Evolutionary conservation across 1,140 invertebrate genomes (phyloP).

Genomic region (Augochlora pura): DNA sequence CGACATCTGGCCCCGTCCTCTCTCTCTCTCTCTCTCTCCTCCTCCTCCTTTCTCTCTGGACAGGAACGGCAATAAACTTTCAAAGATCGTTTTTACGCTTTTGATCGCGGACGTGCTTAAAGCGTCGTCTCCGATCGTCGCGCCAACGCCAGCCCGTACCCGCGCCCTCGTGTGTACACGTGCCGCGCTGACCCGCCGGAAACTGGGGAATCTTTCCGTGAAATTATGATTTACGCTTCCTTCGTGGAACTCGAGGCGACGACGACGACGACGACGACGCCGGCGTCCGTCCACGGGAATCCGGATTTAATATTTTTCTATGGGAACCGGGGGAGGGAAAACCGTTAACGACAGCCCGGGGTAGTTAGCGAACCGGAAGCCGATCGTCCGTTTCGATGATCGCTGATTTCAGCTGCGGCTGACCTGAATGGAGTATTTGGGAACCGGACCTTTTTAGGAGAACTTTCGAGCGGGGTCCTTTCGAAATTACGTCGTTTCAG

Average conservation of each 20-base stretch:
- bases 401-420: background rate
- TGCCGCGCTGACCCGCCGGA: background rate
- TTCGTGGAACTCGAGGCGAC: background rate
- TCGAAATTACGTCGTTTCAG: no score
- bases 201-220: background rate
- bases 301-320: slow-evolving; percentile 17
- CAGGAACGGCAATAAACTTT: slow-evolving; percentile 27
- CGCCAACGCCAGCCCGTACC: no score
- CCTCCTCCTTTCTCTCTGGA: no score
- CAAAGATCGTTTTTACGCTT: slow-evolving; percentile 40
- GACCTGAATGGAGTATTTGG: no score
- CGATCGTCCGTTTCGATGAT: background rate
- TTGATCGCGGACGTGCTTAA: slow-evolving; percentile 23
- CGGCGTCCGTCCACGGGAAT: background rate
- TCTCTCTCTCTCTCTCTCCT: no score
- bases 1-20: slow-evolving; percentile 31
- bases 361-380: background rate
- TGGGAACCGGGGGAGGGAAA: background rate
- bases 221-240: slow-evolving; percentile 35
- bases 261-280: background rate
- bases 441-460: no score
- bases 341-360: background rate
- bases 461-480: background rate
- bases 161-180: background rate
- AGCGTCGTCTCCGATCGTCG: background rate